These are phyloP conservation scores for Pteria penguin DNA, from an alignment of 2,888 invertebrate genomes.

Conservation along the genomic window DNA sequence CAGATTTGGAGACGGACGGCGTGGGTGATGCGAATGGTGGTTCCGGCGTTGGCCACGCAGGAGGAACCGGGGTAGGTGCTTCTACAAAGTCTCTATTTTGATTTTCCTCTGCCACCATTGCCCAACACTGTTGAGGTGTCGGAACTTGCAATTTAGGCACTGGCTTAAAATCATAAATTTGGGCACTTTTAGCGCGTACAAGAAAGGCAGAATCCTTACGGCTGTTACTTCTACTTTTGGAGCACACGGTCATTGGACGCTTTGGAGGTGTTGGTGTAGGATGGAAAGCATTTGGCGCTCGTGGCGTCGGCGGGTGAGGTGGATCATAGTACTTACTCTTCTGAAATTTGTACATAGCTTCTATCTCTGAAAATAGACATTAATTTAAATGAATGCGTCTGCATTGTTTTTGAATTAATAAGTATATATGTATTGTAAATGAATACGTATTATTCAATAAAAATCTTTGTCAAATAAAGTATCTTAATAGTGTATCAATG, in stretches of 20 bases:
- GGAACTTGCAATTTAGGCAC: conserved; percentile 62
- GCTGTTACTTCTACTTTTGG: conserved; percentile 22
- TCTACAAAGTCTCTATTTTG: conserved; percentile 47
- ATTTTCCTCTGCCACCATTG: conserved; percentile 61
- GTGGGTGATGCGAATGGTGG: conserved; percentile 15
- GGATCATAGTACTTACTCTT: conserved; percentile 66
- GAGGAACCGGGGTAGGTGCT: conserved; percentile 28
- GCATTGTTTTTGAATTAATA: too few relatives aligned
- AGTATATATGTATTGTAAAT: too few relatives aligned
- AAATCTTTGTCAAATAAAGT: too few relatives aligned
- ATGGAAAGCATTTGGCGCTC: conserved; percentile 33
- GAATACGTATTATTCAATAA: too few relatives aligned
- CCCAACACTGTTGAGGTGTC: conserved; percentile 69
- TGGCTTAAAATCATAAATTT: conserved; percentile 60
- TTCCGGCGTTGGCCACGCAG: conserved; percentile 24
- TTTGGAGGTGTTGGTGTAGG: conserved; percentile 45
- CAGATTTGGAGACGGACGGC: conserved; percentile 1
- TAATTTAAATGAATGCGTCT: too few relatives aligned
- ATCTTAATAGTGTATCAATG: too few relatives aligned
- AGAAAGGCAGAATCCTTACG: conserved; percentile 26
- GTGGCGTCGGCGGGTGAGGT: conserved; percentile 52
- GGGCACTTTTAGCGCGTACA: conserved; percentile 59
- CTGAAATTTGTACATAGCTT: conserved; percentile 64
- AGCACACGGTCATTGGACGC: conserved; percentile 42
- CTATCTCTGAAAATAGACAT: conserved; percentile 56